Evolutionary conservation across 2,113 vertebrate species (phyloP).

Genomic region (Cyprinodon variegatus): DNA sequence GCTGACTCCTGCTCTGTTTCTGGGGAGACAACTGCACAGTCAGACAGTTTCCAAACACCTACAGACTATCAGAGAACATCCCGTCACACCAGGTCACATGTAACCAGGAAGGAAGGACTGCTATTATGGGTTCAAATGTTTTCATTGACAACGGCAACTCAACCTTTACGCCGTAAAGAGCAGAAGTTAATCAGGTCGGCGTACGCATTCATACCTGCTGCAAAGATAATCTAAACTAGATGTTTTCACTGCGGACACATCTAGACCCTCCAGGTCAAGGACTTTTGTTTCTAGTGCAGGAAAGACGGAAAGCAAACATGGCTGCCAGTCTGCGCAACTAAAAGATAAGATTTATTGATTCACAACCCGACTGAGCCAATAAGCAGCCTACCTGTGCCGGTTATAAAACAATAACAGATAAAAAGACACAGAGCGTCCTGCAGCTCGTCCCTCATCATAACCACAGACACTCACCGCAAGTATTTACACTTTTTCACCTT

Average conservation of each 20-base stretch:
- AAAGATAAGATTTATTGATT: constrained; percentile 34
- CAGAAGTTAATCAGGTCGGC: constrained; percentile 14
- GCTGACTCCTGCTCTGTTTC: constrained; percentile 46
- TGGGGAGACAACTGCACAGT: constrained; percentile 22
- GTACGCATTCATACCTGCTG: constrained; percentile 16
- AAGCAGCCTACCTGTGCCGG: constrained; percentile 23
- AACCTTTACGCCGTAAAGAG: not conserved
- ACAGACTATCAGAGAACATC: constrained; percentile 48
- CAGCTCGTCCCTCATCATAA: not conserved
- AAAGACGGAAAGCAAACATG: not conserved
- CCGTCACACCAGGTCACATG: constrained; percentile 42
- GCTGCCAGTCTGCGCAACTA: constrained; percentile 15
- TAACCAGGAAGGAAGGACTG: not conserved
- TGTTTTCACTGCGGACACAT: constrained; percentile 2
- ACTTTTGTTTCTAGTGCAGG: constrained; percentile 15
- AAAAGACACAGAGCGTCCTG: not conserved
- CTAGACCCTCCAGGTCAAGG: not conserved
- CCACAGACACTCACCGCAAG: too few species aligned
- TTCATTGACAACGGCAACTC: constrained; percentile 24
- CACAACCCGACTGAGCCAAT: not conserved
- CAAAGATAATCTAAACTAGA: not conserved
- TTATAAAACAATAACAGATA: constrained; percentile 21
- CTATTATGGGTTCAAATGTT: constrained; percentile 17
- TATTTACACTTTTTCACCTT: too few species aligned
- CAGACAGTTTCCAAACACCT: constrained; percentile 27